Conservation (phyloP, 1,140 invertebrate species). For the Bradynema listronoti region DNA sequence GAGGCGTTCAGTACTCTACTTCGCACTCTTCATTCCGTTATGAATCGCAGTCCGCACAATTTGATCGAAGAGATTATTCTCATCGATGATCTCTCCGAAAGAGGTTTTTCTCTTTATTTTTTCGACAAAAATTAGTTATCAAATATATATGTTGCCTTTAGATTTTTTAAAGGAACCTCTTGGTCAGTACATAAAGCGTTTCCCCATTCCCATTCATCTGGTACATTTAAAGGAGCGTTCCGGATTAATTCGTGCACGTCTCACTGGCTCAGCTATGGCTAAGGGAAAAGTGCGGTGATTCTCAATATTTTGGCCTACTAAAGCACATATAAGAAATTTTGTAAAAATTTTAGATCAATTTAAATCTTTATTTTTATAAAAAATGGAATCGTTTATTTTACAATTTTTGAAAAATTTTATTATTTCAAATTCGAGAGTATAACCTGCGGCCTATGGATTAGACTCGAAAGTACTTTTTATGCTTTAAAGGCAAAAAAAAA, state of each 20-base stretch:
- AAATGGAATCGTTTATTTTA: no score
- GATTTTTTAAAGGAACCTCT: conserved; percentile 70
- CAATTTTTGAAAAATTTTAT: no score
- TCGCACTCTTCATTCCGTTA: conserved; percentile 76
- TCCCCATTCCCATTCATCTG: conserved; percentile 65
- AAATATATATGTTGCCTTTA: conserved; percentile 15
- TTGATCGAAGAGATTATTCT: conserved; percentile 79
- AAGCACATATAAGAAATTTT: no score
- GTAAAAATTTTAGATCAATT: no score
- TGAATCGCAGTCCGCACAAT: conserved; percentile 70
- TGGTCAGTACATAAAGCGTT: conserved; percentile 69
- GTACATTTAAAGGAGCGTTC: conserved; percentile 66
- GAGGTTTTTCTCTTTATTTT: conserved; percentile 58
- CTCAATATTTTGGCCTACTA: no score
- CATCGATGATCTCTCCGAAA: conserved; percentile 80
- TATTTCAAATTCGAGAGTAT: no score
- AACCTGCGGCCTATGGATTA: no score
- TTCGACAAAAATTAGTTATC: conserved; percentile 4
- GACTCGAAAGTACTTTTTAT: no score
- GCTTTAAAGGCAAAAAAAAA: no score
- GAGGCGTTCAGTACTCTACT: conserved; percentile 82
- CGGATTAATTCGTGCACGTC: conserved; percentile 75
- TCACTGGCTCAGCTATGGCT: conserved; percentile 73
- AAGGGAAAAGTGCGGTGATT: conserved; percentile 63
- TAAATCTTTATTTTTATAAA: no score